Evolutionary conservation across 2,113 vertebrate genomes (phyloP).

Genomic region (Tiliqua scincoides): DNA sequence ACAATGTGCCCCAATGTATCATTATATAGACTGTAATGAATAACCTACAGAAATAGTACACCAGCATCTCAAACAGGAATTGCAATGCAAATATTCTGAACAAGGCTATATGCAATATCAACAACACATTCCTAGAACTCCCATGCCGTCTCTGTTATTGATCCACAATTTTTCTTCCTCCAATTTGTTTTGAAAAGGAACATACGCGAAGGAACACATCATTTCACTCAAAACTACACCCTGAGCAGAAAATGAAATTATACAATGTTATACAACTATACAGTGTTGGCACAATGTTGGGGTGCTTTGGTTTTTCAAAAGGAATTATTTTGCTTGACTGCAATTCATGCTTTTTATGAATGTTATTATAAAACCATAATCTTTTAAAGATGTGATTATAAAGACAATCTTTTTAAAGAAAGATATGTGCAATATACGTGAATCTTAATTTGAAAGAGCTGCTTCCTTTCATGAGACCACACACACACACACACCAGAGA

Average conservation of each 20-base stretch:
- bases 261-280: background rate
- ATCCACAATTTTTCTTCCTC: background rate
- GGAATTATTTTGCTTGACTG: background rate
- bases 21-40: background rate
- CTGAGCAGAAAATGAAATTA: background rate
- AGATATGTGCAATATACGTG: background rate
- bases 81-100: background rate
- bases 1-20: background rate
- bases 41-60: background rate
- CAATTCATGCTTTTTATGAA: too few species aligned
- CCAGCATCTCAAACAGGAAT: background rate
- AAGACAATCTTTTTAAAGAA: background rate
- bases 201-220: constrained; percentile 20
- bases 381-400: background rate
- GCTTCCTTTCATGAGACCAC: background rate
- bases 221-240: constrained; percentile 15
- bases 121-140: constrained; percentile 28
- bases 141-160: constrained; percentile 6
- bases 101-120: background rate
- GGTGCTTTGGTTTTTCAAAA: background rate
- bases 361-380: background rate
- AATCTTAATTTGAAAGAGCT: background rate
- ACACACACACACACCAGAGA: background rate
- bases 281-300: too few species aligned
- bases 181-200: constrained; percentile 31